Conservation (phyloP, 2,888 invertebrate genomes). For the Apotomis betuletana region DNA sequence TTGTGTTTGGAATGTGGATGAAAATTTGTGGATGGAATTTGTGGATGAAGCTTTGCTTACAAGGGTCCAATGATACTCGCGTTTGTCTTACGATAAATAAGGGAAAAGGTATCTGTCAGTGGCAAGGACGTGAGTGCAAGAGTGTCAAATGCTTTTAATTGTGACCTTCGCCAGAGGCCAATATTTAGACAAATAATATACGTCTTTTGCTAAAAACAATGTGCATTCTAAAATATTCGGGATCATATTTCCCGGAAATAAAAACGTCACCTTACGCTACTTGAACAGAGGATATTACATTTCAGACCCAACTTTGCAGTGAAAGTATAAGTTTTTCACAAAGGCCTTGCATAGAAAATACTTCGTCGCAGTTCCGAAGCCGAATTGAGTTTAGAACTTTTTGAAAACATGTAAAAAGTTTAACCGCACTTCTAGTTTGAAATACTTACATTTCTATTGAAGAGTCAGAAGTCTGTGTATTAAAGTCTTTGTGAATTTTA, state of each 20-base stretch:
- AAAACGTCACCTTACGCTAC: background rate
- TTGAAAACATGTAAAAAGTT: conserved; percentile 36
- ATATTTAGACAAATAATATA: no score
- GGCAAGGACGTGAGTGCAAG: no score
- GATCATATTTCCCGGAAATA: background rate
- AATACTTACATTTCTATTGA: conserved; percentile 24
- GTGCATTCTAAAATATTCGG: background rate
- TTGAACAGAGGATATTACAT: conserved; percentile 20
- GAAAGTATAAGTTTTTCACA: conserved; percentile 33
- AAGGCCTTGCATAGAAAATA: conserved; percentile 20
- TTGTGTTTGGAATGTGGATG: no score
- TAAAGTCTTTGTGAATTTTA: background rate
- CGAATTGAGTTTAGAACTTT: conserved; percentile 39
- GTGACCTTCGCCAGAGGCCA: no score
- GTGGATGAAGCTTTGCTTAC: no score
- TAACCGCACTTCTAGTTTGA: conserved; percentile 28
- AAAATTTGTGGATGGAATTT: no score
- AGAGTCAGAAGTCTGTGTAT: background rate
- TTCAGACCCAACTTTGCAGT: conserved; percentile 18
- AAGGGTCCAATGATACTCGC: no score
- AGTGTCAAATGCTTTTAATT: no score
- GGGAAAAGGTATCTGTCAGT: no score
- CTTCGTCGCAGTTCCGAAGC: conserved; percentile 25
- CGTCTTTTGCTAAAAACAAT: background rate
- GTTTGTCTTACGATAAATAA: no score